These are phyloP conservation scores for Hippocampus kuda DNA, from an alignment of 2,797 vertebrate species.

Conservation along the genomic window DNA sequence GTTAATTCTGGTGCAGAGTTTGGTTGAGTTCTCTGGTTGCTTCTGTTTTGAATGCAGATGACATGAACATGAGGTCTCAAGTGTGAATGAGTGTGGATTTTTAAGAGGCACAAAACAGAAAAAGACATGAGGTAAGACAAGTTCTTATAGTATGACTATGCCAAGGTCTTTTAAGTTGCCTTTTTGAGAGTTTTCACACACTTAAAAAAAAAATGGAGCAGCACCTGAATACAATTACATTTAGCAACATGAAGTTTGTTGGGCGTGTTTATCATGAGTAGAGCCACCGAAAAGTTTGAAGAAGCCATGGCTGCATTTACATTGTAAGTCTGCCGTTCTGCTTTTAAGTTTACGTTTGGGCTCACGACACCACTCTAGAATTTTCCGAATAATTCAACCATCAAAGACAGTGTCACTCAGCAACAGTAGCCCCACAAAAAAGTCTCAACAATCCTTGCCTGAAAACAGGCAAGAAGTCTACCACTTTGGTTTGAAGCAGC, in stretches of 20 bases:
- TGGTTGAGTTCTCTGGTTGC: neutral
- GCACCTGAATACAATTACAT: neutral
- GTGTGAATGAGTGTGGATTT: neutral
- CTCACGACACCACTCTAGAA: too few species aligned
- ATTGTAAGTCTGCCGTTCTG: too few species aligned
- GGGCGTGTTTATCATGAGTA: too few species aligned
- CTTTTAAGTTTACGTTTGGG: too few species aligned
- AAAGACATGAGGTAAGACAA: conserved; percentile 1
- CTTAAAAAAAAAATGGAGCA: neutral
- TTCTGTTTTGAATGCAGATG: neutral
- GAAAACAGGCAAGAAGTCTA: too few species aligned
- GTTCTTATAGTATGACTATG: neutral
- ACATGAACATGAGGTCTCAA: neutral
- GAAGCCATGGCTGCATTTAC: too few species aligned
- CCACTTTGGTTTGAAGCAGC: too few species aligned
- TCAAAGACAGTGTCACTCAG: too few species aligned
- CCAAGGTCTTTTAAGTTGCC: neutral
- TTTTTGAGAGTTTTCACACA: neutral
- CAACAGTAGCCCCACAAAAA: too few species aligned
- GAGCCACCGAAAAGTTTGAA: too few species aligned
- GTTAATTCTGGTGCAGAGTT: neutral
- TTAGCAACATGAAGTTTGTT: neutral
- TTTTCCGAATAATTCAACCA: too few species aligned
- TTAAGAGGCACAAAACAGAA: neutral
- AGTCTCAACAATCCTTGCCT: too few species aligned